Percentiles rank a stretch among this genome's conserved stretches.
phyloP scores from a whole-genome alignment of 2,888 invertebrate genomes.

The Cylloceria caligata region DNA sequence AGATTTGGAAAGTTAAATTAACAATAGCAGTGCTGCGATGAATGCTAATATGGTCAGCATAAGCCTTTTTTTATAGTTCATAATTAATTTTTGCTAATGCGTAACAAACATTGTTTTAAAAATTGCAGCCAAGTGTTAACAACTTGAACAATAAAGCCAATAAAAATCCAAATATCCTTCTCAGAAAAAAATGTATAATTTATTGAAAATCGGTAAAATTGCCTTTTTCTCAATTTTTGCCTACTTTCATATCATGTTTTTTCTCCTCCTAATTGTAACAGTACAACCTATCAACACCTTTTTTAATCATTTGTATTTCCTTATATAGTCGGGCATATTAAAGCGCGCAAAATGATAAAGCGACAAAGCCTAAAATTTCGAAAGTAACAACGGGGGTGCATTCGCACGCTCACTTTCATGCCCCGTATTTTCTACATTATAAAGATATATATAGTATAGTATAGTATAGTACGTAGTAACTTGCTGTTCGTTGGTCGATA shows the following conservation, averaged over 20 bases:
- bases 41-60: neutral
- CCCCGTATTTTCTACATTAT: conserved; percentile 23
- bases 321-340: neutral
- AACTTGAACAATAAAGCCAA: neutral
- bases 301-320: conserved; percentile 18
- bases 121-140: neutral
- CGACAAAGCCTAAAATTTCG: conserved; percentile 11
- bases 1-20: conserved; percentile 7
- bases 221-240: too few relatives aligned
- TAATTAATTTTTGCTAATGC: neutral
- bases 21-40: conserved; percentile 9
- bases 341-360: conserved; percentile 35
- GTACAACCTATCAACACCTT: too few relatives aligned
- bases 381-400: conserved; percentile 25
- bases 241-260: too few relatives aligned
- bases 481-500: conserved; percentile 55
- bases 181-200: too few relatives aligned
- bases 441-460: conserved; percentile 38
- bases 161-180: too few relatives aligned
- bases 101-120: neutral
- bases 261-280: too few relatives aligned
- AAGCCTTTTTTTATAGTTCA: neutral
- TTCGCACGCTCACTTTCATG: conserved; percentile 24
- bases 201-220: too few relatives aligned
- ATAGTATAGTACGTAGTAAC: conserved; percentile 43